Evolutionary conservation across 2,888 invertebrate species (phyloP).

Genomic region (Heliconius charithonia): DNA sequence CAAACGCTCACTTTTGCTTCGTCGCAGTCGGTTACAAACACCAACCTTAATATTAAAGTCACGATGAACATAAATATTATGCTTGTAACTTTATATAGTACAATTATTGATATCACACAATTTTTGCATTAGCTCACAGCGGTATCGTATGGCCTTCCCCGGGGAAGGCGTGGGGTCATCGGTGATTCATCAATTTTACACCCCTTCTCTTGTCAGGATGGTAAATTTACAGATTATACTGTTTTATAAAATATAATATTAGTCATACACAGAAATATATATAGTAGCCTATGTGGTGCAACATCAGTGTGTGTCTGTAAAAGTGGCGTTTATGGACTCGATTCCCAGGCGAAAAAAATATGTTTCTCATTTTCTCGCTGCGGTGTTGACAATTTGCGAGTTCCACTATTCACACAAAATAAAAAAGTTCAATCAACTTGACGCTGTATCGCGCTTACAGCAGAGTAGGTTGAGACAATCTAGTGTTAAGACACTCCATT

Average conservation of each 20-base stretch:
- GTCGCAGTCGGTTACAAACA: no score
- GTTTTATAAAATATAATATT: background rate
- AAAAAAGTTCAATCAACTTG: no score
- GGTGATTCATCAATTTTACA: constrained; percentile 52
- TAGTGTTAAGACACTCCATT: no score
- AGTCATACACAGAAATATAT: background rate
- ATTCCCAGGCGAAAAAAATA: no score
- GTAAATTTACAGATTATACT: constrained; percentile 22
- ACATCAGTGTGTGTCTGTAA: no score
- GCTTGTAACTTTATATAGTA: constrained; percentile 14
- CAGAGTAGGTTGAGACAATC: no score
- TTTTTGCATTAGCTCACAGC: constrained; percentile 47
- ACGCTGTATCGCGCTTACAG: no score
- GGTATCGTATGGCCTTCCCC: constrained; percentile 48
- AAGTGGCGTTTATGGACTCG: no score
- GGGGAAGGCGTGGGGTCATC: constrained; percentile 45
- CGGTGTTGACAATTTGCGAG: no score
- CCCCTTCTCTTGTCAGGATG: constrained; percentile 39
- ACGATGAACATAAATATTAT: constrained; percentile 12
- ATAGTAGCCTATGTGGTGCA: background rate
- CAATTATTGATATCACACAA: constrained; percentile 37
- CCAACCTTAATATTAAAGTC: background rate
- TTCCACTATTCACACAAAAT: no score
- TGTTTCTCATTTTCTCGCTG: no score
- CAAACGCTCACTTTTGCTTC: no score